Percentiles rank a stretch among this genome's conserved stretches.
Evolutionary conservation across 1,140 invertebrate species (phyloP).

Genomic region (Babylonia areolata): DNA sequence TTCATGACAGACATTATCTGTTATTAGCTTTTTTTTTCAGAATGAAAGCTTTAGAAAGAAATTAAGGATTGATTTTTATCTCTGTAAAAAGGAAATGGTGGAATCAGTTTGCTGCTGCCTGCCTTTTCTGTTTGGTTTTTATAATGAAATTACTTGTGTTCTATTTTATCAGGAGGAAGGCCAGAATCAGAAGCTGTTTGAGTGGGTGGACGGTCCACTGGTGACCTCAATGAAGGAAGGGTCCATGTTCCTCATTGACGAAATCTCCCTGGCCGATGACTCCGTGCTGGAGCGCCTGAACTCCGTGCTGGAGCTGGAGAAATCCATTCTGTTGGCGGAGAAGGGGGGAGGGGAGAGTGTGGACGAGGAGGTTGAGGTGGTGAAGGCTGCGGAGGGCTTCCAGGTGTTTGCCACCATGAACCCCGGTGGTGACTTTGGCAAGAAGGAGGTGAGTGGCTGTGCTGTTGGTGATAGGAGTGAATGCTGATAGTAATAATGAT

Average conservation of each 20-base stretch:
- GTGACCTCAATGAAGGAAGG: constrained; percentile 93
- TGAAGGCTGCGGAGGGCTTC: constrained; percentile 86
- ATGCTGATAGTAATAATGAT: no score
- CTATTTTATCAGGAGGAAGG: constrained; percentile 47
- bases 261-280: constrained; percentile 99
- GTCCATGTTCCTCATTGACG: constrained; percentile 94
- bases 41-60: no score
- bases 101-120: background rate
- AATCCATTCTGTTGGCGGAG: constrained; percentile 93
- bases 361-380: constrained; percentile 66
- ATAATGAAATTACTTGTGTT: background rate
- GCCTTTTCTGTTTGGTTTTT: background rate
- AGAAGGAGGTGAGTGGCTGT: constrained; percentile 87
- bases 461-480: no score
- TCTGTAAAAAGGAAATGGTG: no score
- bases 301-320: constrained; percentile 94
- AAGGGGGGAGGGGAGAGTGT: constrained; percentile 78
- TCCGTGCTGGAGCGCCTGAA: constrained; percentile 98
- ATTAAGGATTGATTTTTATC: no score
- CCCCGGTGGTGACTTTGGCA: constrained; percentile 99
- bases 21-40: no score
- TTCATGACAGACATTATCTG: no score
- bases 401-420: constrained; percentile 99
- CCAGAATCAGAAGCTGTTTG: constrained; percentile 84
- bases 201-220: constrained; percentile 98